A percentile compares a stretch with the other conserved stretches of the same genome.
These are phyloP conservation scores for Scomber scombrus DNA, from an alignment of 2,113 vertebrate species.

Conservation along the genomic window DNA sequence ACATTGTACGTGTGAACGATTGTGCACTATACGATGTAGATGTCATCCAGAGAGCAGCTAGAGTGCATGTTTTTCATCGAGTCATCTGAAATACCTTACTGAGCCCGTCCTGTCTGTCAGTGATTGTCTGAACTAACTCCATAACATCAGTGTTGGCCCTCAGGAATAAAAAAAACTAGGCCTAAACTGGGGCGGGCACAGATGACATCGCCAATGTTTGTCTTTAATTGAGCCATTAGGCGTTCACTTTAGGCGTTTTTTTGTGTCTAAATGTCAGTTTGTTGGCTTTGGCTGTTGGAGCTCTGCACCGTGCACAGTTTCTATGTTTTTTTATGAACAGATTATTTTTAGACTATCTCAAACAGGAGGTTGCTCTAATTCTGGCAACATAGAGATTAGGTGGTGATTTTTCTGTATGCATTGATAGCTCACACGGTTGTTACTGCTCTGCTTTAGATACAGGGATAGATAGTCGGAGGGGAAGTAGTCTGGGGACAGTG, in stretches of 20 bases:
- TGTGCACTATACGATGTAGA: too few species aligned
- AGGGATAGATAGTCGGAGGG: background rate
- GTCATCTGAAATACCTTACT: background rate
- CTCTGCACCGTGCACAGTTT: slow-evolving; percentile 21
- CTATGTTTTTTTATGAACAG: slow-evolving; percentile 53
- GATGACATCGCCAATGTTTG: background rate
- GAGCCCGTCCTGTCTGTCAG: background rate
- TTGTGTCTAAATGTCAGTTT: slow-evolving; percentile 14
- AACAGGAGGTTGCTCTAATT: slow-evolving; percentile 64
- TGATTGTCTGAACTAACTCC: background rate
- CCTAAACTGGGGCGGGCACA: background rate
- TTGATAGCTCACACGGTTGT: slow-evolving; percentile 15
- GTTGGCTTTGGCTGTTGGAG: slow-evolving; percentile 36
- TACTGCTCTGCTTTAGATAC: slow-evolving; percentile 10
- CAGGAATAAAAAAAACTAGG: background rate
- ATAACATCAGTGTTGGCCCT: background rate
- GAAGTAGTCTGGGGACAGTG: background rate
- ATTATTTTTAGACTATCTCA: slow-evolving; percentile 69
- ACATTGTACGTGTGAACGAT: too few species aligned
- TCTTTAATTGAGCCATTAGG: slow-evolving; percentile 1
- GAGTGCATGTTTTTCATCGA: too few species aligned
- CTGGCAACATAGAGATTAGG: slow-evolving; percentile 57
- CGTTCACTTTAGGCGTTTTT: background rate
- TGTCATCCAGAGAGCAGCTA: too few species aligned
- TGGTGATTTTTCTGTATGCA: slow-evolving; percentile 24